phyloP scores from a whole-genome alignment of 1,140 invertebrate species.

The Brachionus manjavacas region DNA sequence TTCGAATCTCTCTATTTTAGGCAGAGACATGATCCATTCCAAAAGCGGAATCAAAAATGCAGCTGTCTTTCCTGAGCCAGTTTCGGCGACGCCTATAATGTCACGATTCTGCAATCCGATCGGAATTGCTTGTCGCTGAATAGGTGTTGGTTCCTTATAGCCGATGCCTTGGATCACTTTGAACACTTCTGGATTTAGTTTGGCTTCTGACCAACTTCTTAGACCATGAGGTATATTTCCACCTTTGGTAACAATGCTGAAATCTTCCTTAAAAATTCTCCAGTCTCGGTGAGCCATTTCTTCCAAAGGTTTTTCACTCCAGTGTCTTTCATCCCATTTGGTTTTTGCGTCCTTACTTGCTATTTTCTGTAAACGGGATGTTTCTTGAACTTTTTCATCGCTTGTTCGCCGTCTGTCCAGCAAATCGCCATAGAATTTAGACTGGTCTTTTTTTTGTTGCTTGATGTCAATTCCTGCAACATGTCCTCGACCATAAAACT shows the following conservation, averaged over 20 bases:
- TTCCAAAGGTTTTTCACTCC: slow-evolving; percentile 84
- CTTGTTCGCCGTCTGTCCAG: slow-evolving; percentile 89
- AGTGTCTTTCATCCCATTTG: slow-evolving; percentile 96
- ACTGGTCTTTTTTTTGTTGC: slow-evolving; percentile 91
- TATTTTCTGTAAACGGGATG: slow-evolving; percentile 84
- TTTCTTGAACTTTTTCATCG: slow-evolving; percentile 95
- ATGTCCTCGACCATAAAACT: slow-evolving; percentile 95
- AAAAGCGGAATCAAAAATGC: slow-evolving; percentile 95
- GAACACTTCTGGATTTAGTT: slow-evolving; percentile 81
- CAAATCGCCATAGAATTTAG: slow-evolving; percentile 94
- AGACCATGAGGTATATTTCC: slow-evolving; percentile 94
- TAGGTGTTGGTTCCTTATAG: slow-evolving; percentile 96
- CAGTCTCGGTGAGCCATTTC: slow-evolving; percentile 99
- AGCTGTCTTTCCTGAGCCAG: slow-evolving; percentile 93
- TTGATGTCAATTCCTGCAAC: slow-evolving; percentile 89
- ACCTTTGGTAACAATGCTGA: slow-evolving; percentile 96
- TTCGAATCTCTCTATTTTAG: slow-evolving; percentile 82
- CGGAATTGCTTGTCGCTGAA: slow-evolving; percentile 97
- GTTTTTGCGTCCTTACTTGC: slow-evolving; percentile 95
- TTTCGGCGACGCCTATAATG: slow-evolving; percentile 98
- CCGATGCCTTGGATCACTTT: slow-evolving; percentile 78
- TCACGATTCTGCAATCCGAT: slow-evolving; percentile 96
- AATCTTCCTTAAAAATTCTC: slow-evolving; percentile 99
- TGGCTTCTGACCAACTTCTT: slow-evolving; percentile 85
- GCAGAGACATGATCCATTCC: slow-evolving; percentile 94